Evolutionary conservation across 2,797 vertebrate species (phyloP).

Genomic region (Alfaro cultratus): DNA sequence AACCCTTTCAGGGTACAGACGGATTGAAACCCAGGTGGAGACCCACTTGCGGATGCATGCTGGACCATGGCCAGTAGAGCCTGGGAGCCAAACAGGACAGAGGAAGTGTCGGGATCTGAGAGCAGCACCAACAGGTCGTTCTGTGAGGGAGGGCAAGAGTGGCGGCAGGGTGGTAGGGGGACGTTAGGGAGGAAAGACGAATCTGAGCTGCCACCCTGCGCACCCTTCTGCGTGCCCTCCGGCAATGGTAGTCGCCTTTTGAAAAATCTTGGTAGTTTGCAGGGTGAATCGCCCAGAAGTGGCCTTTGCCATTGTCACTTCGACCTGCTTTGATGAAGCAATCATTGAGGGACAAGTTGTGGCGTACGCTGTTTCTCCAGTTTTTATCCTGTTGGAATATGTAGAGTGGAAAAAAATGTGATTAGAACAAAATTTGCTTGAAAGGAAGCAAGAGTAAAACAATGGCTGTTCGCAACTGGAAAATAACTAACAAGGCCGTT

Average conservation of each 20-base stretch:
- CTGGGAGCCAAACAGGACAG: conserved; percentile 64
- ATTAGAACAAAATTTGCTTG: conserved; percentile 2
- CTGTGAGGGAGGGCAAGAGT: conserved; percentile 29
- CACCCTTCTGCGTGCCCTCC: conserved; percentile 79
- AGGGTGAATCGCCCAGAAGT: conserved; percentile 88
- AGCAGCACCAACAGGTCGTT: conserved; percentile 72
- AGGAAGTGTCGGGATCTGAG: conserved; percentile 47
- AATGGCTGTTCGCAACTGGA: conserved; percentile 21
- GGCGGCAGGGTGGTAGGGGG: conserved; percentile 47
- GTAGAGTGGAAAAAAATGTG: conserved; percentile 25
- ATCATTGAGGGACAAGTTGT: conserved; percentile 88
- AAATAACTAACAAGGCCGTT: conserved; percentile 33
- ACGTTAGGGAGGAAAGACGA: conserved; percentile 29
- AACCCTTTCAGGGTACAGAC: conserved; percentile 44
- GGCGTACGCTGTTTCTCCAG: conserved; percentile 88
- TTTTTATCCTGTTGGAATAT: conserved; percentile 84
- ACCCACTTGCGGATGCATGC: conserved; percentile 52
- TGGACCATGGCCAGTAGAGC: conserved; percentile 76
- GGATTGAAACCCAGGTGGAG: conserved; percentile 51
- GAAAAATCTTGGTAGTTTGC: conserved; percentile 84
- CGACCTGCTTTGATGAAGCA: conserved; percentile 87
- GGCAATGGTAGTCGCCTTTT: conserved; percentile 84
- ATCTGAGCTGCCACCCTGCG: conserved; percentile 72
- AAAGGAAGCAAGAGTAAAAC: conserved; percentile 21
- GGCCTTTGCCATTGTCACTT: conserved; percentile 87